Evolutionary conservation across 2,113 vertebrate species (phyloP).

Genomic region (Phaetusa simplex): DNA sequence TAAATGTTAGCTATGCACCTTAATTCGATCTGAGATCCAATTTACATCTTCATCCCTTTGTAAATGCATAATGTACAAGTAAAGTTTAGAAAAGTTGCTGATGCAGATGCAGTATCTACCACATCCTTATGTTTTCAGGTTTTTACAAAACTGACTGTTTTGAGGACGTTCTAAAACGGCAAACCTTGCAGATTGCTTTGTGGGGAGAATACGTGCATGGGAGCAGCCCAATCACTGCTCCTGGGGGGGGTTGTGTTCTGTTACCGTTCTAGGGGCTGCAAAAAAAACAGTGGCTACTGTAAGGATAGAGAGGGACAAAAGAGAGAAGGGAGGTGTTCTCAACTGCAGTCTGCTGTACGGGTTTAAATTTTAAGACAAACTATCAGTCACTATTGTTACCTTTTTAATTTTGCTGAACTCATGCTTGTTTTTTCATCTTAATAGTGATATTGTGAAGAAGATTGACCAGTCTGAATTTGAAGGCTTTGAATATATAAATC

Average conservation of each 20-base stretch:
- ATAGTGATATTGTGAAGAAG: slow-evolving; percentile 95
- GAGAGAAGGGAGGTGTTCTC: neutral
- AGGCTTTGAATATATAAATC: slow-evolving; percentile 99
- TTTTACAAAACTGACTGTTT: neutral
- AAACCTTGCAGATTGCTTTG: neutral
- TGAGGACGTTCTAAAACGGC: neutral
- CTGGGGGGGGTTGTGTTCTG: neutral
- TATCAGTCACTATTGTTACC: neutral
- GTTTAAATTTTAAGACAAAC: neutral
- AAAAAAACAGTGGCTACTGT: neutral
- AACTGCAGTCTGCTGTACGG: neutral
- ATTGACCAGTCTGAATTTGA: slow-evolving; percentile 99
- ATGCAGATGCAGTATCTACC: neutral
- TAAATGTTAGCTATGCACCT: neutral
- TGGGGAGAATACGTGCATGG: neutral
- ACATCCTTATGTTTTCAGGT: neutral
- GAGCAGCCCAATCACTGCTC: neutral
- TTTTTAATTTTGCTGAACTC: neutral
- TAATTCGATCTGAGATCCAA: neutral
- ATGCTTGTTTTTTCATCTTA: slow-evolving; percentile 32
- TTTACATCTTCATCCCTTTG: neutral
- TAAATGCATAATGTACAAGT: neutral
- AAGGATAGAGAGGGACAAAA: neutral
- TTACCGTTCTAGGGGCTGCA: neutral
- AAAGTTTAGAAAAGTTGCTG: neutral